A percentile compares a stretch with the other conserved stretches of the same genome.
Conservation (phyloP, 2,888 invertebrate genomes). For the Lepidochitona cinerea region DNA sequence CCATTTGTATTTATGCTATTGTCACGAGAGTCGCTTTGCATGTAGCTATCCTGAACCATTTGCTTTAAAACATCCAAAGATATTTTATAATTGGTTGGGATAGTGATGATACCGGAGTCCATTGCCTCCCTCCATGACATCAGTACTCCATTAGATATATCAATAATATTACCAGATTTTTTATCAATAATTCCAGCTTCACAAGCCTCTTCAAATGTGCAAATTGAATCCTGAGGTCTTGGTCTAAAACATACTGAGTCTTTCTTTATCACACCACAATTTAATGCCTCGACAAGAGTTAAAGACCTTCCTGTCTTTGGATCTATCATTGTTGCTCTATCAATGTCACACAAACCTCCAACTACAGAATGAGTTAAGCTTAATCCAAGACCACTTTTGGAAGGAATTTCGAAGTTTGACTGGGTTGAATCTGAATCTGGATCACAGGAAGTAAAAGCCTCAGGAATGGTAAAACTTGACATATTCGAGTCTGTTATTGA, state of each 20-base stretch:
- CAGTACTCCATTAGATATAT: slow-evolving; percentile 27
- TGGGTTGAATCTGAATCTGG: not conserved
- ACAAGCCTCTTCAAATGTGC: slow-evolving; percentile 48
- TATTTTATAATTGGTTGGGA: not conserved
- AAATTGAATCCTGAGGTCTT: not conserved
- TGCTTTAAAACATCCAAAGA: not conserved
- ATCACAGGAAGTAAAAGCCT: not conserved
- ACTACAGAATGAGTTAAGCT: slow-evolving; percentile 75
- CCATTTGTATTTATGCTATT: not conserved
- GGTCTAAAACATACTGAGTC: slow-evolving; percentile 1
- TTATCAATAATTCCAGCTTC: slow-evolving; percentile 80
- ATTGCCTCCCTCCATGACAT: slow-evolving; percentile 8
- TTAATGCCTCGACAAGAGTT: slow-evolving; percentile 51
- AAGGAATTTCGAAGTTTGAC: not conserved
- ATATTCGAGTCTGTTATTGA: not conserved
- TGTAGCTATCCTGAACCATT: not conserved
- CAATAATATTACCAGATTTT: slow-evolving; percentile 75
- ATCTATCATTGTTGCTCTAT: slow-evolving; percentile 86
- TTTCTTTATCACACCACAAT: not conserved
- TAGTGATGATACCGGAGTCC: not conserved
- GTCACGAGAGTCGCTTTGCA: not conserved
- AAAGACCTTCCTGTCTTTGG: slow-evolving; percentile 77
- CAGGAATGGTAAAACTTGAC: not conserved
- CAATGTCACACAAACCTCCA: slow-evolving; percentile 87
- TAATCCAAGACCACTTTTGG: not conserved